Percentiles rank a stretch among this genome's conserved stretches.
These are phyloP conservation scores for Periophthalmus magnuspinnatus DNA, from an alignment of 2,797 vertebrate species.

Conservation along the genomic window DNA sequence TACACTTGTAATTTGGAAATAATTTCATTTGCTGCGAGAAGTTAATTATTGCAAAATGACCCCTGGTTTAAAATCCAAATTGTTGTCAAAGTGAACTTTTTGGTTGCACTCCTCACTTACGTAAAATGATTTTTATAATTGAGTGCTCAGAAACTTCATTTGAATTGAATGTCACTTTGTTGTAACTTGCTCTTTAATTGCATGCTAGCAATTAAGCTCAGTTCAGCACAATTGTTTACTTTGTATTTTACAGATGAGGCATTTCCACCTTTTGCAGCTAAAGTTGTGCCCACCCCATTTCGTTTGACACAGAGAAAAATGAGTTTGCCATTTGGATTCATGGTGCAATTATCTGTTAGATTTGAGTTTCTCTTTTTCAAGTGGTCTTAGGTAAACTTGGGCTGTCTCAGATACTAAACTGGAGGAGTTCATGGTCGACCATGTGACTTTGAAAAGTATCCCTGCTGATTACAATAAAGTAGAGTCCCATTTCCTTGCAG, in stretches of 20 bases:
- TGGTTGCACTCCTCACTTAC: background rate
- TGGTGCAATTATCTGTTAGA: slow-evolving; percentile 60
- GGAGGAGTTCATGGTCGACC: slow-evolving; percentile 21
- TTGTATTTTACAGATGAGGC: slow-evolving; percentile 19
- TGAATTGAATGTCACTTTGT: slow-evolving; percentile 1
- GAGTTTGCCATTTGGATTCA: slow-evolving; percentile 68
- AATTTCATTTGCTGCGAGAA: background rate
- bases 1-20: slow-evolving; percentile 7
- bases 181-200: slow-evolving; percentile 6
- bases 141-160: background rate
- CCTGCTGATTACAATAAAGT: slow-evolving; percentile 19
- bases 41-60: slow-evolving; percentile 8
- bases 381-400: slow-evolving; percentile 50
- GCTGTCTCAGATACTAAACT: slow-evolving; percentile 34
- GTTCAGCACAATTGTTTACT: background rate
- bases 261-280: slow-evolving; percentile 32
- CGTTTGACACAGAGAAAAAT: slow-evolving; percentile 57
- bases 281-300: slow-evolving; percentile 57
- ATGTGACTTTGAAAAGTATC: slow-evolving; percentile 13
- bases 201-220: slow-evolving; percentile 9
- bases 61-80: background rate
- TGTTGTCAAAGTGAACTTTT: slow-evolving; percentile 3
- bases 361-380: slow-evolving; percentile 42
- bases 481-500: slow-evolving; percentile 17
- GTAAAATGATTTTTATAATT: slow-evolving; percentile 13